Conservation (phyloP, 2,888 invertebrate species). For the Chloroclystis v-ata region DNA sequence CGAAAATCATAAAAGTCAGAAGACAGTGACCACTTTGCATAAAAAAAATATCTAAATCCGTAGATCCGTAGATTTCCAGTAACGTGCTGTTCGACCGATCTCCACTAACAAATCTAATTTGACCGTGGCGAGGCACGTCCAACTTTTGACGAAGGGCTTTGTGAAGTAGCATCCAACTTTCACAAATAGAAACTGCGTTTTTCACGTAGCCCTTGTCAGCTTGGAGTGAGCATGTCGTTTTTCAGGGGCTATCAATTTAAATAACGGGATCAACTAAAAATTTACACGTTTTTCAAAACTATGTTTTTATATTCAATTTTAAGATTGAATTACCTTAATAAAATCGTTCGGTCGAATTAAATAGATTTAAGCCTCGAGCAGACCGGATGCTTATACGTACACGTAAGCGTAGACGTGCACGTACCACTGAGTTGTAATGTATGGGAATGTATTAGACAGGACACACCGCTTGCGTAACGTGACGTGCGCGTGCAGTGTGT, state of each 20-base stretch:
- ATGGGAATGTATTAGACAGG: too few species aligned
- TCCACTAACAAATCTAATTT: conserved; percentile 72
- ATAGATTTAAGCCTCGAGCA: too few species aligned
- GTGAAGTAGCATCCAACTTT: conserved; percentile 50
- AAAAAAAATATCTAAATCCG: conserved; percentile 21
- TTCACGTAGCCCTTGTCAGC: conserved; percentile 14
- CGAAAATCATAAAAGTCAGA: conserved; percentile 2
- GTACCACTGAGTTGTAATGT: too few species aligned
- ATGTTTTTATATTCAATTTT: too few species aligned
- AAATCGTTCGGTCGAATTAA: too few species aligned
- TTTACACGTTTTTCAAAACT: too few species aligned
- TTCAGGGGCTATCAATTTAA: conserved; percentile 1
- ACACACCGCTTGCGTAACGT: too few species aligned
- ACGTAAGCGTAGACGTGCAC: too few species aligned
- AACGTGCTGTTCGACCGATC: conserved; percentile 28
- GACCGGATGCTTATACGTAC: too few species aligned
- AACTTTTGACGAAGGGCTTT: conserved; percentile 61
- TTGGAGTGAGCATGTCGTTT: conserved; percentile 11
- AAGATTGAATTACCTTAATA: too few species aligned
- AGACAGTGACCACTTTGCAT: conserved; percentile 14
- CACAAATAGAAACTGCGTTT: conserved; percentile 29
- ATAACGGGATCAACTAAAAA: neutral
- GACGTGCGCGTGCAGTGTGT: too few species aligned
- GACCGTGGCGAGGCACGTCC: conserved; percentile 54
- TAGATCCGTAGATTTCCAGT: conserved; percentile 31